phyloP scores from a whole-genome alignment of 2,113 vertebrate species.

The Limanda limanda region DNA sequence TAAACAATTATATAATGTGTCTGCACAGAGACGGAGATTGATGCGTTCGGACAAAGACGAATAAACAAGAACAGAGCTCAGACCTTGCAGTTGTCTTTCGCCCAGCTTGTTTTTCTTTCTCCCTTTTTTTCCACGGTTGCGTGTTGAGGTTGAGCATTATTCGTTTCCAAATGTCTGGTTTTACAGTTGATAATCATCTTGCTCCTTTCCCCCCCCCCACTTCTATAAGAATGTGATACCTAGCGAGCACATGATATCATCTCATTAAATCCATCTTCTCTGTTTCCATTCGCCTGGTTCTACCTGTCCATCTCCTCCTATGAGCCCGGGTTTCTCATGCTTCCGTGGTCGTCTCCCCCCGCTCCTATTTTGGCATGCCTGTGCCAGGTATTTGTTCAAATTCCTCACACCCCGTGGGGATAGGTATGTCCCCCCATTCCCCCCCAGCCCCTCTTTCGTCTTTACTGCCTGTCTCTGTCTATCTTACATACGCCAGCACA shows the following conservation, averaged over 20 bases:
- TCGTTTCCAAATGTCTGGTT: conserved; percentile 8
- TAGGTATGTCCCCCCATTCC: conserved; percentile 79
- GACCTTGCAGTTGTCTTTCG: background rate
- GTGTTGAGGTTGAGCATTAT: conserved; percentile 39
- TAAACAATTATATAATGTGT: conserved; percentile 53
- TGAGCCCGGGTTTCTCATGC: conserved; percentile 48
- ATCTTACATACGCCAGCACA: conserved; percentile 73
- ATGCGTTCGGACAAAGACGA: conserved; percentile 62
- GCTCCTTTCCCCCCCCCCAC: background rate
- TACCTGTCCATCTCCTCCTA: conserved; percentile 52
- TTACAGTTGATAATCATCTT: conserved; percentile 18
- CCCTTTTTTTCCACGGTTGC: conserved; percentile 12
- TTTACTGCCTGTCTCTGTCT: conserved; percentile 77
- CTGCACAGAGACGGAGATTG: conserved; percentile 39
- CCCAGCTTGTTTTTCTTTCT: background rate
- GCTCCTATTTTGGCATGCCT: conserved; percentile 80
- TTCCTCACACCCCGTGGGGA: conserved; percentile 88
- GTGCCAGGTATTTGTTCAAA: conserved; percentile 89
- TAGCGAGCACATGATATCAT: conserved; percentile 4
- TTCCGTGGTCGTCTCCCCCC: conserved; percentile 23
- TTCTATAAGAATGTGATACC: background rate
- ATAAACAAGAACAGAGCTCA: conserved; percentile 45
- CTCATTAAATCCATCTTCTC: conserved; percentile 19
- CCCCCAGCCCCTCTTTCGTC: conserved; percentile 49
- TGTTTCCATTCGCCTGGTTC: conserved; percentile 16